Percentiles rank a stretch among this genome's conserved stretches.
Evolutionary conservation across 2,888 invertebrate species (phyloP).

Genomic region (Pediacus dermestoides): DNA sequence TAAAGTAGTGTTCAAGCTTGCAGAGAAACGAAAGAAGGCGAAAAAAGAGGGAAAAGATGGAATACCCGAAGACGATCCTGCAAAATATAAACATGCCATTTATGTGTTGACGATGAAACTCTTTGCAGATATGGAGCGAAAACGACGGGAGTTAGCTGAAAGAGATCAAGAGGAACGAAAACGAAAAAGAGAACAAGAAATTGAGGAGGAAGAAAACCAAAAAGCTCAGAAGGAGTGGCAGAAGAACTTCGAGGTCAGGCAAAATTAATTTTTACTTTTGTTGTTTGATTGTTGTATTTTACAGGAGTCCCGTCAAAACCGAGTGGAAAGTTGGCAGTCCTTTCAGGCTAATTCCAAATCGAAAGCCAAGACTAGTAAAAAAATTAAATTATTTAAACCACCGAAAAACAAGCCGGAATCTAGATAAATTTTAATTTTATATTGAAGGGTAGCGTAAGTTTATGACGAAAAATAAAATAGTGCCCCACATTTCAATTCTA

Average conservation of each 20-base stretch:
- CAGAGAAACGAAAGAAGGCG: conserved; percentile 89
- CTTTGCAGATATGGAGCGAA: conserved; percentile 93
- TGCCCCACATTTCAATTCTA: no score
- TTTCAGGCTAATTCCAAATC: conserved; percentile 71
- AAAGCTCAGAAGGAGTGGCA: conserved; percentile 95
- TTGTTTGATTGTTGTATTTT: conserved; percentile 32
- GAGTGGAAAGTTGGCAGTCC: conserved; percentile 90
- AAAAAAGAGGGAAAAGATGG: conserved; percentile 86
- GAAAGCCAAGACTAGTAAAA: conserved; percentile 65
- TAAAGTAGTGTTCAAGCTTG: conserved; percentile 64
- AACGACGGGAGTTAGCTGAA: conserved; percentile 80
- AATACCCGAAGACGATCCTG: conserved; percentile 85
- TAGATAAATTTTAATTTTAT: conserved; percentile 61
- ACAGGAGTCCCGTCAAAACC: conserved; percentile 83
- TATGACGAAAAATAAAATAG: no score
- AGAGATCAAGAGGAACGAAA: conserved; percentile 92
- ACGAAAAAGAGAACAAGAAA: conserved; percentile 88
- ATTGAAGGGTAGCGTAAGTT: no score
- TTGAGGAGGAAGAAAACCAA: conserved; percentile 86
- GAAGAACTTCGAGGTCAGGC: conserved; percentile 88
- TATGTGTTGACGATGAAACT: conserved; percentile 99
- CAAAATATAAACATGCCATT: conserved; percentile 84
- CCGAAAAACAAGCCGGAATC: conserved; percentile 92
- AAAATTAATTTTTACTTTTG: conserved; percentile 2
- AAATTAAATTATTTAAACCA: conserved; percentile 81